Evolutionary conservation across 2,113 vertebrate species (phyloP).

Genomic region (Chlorodrepanis virens): DNA sequence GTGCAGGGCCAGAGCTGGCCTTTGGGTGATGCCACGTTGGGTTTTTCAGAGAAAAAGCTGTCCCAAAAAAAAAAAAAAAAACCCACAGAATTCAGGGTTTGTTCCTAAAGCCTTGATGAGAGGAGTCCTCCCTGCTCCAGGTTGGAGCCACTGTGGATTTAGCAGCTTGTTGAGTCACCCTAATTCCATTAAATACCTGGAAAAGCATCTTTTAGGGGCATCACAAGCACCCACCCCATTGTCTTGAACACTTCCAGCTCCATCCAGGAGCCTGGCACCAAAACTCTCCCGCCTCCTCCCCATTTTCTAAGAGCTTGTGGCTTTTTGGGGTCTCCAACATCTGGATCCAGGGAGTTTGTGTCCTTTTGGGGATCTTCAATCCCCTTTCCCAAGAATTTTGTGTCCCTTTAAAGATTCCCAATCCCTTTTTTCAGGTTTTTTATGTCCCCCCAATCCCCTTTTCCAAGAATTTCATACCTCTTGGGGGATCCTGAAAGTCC

Average conservation of each 20-base stretch:
- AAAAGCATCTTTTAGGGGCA: rapidly evolving
- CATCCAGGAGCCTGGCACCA: neutral
- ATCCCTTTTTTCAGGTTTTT: neutral
- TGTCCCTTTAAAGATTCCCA: neutral
- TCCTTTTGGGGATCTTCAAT: neutral
- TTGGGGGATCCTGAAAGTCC: neutral
- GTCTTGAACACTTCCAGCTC: rapidly evolving
- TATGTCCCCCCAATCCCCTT: neutral
- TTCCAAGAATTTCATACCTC: neutral
- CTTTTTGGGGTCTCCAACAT: neutral
- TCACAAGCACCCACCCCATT: rapidly evolving
- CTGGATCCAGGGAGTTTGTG: neutral
- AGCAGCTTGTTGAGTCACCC: neutral
- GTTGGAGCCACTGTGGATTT: neutral
- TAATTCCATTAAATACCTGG: neutral
- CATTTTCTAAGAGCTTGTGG: neutral
- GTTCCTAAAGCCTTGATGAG: rapidly evolving
- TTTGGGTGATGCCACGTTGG: rapidly evolving
- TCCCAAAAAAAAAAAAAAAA: neutral
- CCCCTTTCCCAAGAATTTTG: neutral
- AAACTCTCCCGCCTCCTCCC: neutral
- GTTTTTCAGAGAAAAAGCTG: neutral
- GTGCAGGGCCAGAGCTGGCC: rapidly evolving
- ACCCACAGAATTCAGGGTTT: rapidly evolving
- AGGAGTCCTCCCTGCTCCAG: neutral